Conservation (phyloP, 1,140 invertebrate species). For the Teleopsis dalmanni region DNA sequence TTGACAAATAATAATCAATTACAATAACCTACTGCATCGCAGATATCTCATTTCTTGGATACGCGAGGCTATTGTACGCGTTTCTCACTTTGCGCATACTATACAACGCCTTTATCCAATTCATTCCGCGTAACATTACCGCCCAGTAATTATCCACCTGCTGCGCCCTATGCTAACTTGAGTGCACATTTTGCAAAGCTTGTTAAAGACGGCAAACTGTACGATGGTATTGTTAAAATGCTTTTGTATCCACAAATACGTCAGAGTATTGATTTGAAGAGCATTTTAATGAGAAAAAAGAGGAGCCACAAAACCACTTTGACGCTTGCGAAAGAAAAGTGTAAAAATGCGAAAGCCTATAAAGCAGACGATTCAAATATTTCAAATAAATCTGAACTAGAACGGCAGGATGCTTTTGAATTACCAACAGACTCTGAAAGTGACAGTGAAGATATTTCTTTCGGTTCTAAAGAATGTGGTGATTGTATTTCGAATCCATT, state of each 20-base stretch:
- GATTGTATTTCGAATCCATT: conserved; percentile 53
- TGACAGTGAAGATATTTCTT: conserved; percentile 18
- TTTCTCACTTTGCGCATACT: conserved; percentile 45
- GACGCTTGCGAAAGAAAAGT: conserved; percentile 28
- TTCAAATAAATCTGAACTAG: conserved; percentile 33
- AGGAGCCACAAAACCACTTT: conserved; percentile 47
- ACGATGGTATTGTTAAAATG: conserved; percentile 61
- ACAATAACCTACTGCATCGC: conserved; percentile 1
- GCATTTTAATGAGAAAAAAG: conserved; percentile 48
- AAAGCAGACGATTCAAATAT: conserved; percentile 9
- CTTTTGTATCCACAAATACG: conserved; percentile 57
- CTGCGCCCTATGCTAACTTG: conserved; percentile 61
- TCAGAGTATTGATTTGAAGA: conserved; percentile 44
- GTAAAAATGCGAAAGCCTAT: conserved; percentile 10
- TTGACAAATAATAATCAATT: no score
- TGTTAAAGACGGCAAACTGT: conserved; percentile 62
- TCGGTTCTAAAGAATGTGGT: conserved; percentile 25
- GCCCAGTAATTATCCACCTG: conserved; percentile 55
- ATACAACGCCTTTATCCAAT: conserved; percentile 29
- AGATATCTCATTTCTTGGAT: conserved; percentile 39
- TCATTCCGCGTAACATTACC: conserved; percentile 53
- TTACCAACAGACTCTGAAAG: conserved; percentile 39
- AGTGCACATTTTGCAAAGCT: conserved; percentile 66
- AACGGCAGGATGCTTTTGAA: conserved; percentile 54
- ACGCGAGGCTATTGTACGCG: conserved; percentile 48